Percentiles rank a stretch among this genome's conserved stretches.
phyloP scores from a whole-genome alignment of 1,140 invertebrate genomes.

The Streblospio benedicti region DNA sequence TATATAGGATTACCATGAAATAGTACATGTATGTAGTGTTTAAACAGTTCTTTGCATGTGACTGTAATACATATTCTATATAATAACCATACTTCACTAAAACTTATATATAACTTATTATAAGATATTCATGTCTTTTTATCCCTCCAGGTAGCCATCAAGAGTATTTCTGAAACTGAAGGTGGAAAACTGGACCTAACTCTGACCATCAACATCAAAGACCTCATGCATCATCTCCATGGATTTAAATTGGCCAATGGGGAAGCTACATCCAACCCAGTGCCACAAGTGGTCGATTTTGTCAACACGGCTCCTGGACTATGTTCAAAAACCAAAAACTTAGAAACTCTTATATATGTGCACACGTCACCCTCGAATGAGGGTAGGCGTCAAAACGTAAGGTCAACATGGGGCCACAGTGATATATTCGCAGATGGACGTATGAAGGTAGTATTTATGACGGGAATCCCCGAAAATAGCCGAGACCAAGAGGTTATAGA shows the following conservation, averaged over 20 bases:
- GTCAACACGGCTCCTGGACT: not conserved
- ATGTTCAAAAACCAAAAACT: constrained; percentile 1
- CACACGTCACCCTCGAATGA: constrained; percentile 33
- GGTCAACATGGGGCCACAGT: constrained; percentile 39
- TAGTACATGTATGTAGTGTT: no score
- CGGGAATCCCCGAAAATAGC: constrained; percentile 53
- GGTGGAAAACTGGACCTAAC: not conserved
- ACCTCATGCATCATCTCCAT: not conserved
- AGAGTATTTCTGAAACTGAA: not conserved
- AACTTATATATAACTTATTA: no score
- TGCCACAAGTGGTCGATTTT: constrained; percentile 1
- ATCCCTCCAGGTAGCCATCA: not conserved
- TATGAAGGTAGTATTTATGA: constrained; percentile 54
- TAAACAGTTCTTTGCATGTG: no score
- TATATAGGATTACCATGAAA: no score
- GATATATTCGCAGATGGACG: constrained; percentile 17
- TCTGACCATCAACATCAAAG: not conserved
- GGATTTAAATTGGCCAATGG: not conserved
- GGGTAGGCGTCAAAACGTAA: constrained; percentile 32
- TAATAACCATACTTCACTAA: no score
- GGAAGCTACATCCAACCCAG: not conserved
- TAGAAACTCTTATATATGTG: constrained; percentile 21
- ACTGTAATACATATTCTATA: no score
- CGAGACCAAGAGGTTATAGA: constrained; percentile 49
- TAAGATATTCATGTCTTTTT: no score